Percentiles rank a stretch among this genome's conserved stretches.
phyloP scores from a whole-genome alignment of 2,888 invertebrate species.

The Cybosia mesomella region DNA sequence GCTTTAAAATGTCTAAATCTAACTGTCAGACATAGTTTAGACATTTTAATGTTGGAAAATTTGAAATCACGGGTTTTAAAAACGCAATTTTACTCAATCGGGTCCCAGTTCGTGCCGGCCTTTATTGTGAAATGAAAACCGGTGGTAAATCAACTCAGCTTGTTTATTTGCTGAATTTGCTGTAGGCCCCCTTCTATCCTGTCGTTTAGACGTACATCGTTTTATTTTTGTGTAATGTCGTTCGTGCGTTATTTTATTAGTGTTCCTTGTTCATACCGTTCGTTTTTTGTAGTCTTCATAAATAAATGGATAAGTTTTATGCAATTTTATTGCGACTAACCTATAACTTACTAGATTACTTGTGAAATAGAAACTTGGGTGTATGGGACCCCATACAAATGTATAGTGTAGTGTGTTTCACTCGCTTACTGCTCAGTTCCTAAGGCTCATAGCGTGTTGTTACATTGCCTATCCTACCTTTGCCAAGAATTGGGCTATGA shows the following conservation, averaged over 20 bases:
- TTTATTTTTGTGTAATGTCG: conserved; percentile 12
- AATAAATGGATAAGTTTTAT: neutral
- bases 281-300: neutral
- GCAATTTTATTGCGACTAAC: too few species aligned
- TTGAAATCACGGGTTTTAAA: too few species aligned
- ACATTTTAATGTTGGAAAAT: too few species aligned
- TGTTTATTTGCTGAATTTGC: conserved; percentile 41
- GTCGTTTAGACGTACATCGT: neutral
- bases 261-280: conserved; percentile 9
- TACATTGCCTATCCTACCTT: too few species aligned
- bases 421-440: neutral
- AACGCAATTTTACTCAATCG: too few species aligned
- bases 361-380: too few species aligned
- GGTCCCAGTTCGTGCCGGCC: conserved; percentile 30
- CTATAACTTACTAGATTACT: too few species aligned
- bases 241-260: conserved; percentile 6
- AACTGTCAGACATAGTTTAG: too few species aligned
- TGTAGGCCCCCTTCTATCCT: conserved; percentile 26
- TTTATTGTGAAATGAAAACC: conserved; percentile 43
- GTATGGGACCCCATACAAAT: neutral
- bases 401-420: neutral
- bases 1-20: too few species aligned
- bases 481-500: too few species aligned
- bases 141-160: conserved; percentile 43
- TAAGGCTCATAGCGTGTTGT: neutral